Percentiles rank a stretch among this genome's conserved stretches.
Evolutionary conservation across 2,888 invertebrate species (phyloP).

Genomic region (Nomada hirtipes): DNA sequence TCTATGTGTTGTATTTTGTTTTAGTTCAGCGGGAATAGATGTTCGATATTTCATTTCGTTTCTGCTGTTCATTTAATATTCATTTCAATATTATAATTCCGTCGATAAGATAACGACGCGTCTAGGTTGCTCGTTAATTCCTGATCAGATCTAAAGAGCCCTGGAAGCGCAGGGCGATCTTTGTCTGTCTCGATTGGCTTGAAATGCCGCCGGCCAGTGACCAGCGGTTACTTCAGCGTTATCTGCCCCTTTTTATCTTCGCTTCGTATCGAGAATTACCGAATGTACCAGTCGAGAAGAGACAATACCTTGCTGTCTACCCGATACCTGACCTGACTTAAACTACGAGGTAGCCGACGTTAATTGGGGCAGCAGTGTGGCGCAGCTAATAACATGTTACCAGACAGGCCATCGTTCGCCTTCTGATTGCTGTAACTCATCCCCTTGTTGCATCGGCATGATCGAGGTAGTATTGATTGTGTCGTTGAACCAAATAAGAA

Average conservation of each 20-base stretch:
- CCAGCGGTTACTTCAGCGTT: constrained; percentile 35
- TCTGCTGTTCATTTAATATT: neutral
- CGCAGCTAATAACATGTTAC: constrained; percentile 73
- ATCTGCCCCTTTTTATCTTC: constrained; percentile 46
- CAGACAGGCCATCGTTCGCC: constrained; percentile 61
- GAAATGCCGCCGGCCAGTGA: constrained; percentile 16
- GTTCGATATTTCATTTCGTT: neutral
- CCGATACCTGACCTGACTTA: constrained; percentile 65
- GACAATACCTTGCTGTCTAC: constrained; percentile 48
- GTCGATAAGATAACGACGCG: neutral
- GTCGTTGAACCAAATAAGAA: constrained; percentile 26
- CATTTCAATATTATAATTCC: constrained; percentile 7
- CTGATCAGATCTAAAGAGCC: constrained; percentile 18
- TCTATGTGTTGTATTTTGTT: too few relatives aligned
- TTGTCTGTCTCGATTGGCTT: constrained; percentile 36
- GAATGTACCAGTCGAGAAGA: constrained; percentile 52
- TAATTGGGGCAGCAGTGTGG: constrained; percentile 72
- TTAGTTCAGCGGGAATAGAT: too few relatives aligned
- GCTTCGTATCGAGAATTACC: constrained; percentile 43
- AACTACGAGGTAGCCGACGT: constrained; percentile 57
- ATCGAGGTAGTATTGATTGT: constrained; percentile 57
- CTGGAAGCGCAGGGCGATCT: constrained; percentile 11
- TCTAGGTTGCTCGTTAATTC: constrained; percentile 15
- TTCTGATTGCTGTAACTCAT: constrained; percentile 68
- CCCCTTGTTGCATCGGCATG: constrained; percentile 53